Evolutionary conservation across 2,888 invertebrate genomes (phyloP).

Genomic region (Herminia tarsipennalis): DNA sequence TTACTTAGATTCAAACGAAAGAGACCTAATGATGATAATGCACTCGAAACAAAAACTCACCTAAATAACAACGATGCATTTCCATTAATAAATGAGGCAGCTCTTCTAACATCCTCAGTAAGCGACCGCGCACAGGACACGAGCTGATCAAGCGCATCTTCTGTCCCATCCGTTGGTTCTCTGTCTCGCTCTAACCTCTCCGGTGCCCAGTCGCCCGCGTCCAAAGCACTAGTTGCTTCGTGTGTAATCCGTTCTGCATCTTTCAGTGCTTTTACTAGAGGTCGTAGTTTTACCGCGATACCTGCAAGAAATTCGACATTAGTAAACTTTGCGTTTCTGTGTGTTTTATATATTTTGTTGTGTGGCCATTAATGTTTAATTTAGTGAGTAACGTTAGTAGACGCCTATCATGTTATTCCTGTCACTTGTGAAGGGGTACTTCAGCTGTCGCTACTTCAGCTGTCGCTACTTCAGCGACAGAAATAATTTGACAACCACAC

Average conservation of each 20-base stretch:
- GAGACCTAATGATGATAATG: too few relatives aligned
- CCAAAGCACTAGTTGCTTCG: conserved; percentile 90
- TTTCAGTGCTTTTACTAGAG: conserved; percentile 91
- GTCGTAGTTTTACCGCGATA: conserved; percentile 90
- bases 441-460: too few relatives aligned
- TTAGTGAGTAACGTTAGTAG: too few relatives aligned
- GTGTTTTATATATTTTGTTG: too few relatives aligned
- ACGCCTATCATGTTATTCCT: too few relatives aligned
- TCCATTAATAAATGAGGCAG: conserved; percentile 96
- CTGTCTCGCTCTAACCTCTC: conserved; percentile 85
- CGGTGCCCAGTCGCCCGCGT: conserved; percentile 92
- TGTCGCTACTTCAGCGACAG: too few relatives aligned
- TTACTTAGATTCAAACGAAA: too few relatives aligned
- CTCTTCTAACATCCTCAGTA: conserved; percentile 95
- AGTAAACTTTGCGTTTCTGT: too few relatives aligned
- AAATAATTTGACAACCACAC: too few relatives aligned
- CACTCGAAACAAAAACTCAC: too few relatives aligned
- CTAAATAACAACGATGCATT: conserved; percentile 93
- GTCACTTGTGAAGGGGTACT: too few relatives aligned
- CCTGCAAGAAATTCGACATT: conserved; percentile 57
- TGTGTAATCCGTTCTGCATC: conserved; percentile 93
- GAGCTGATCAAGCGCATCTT: conserved; percentile 95
- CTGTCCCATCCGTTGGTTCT: conserved; percentile 85
- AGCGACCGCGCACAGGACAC: conserved; percentile 94
- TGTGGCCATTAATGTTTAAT: too few relatives aligned